These are phyloP conservation scores for Polymixis flavicincta DNA, from an alignment of 2,888 invertebrate species.

Conservation along the genomic window DNA sequence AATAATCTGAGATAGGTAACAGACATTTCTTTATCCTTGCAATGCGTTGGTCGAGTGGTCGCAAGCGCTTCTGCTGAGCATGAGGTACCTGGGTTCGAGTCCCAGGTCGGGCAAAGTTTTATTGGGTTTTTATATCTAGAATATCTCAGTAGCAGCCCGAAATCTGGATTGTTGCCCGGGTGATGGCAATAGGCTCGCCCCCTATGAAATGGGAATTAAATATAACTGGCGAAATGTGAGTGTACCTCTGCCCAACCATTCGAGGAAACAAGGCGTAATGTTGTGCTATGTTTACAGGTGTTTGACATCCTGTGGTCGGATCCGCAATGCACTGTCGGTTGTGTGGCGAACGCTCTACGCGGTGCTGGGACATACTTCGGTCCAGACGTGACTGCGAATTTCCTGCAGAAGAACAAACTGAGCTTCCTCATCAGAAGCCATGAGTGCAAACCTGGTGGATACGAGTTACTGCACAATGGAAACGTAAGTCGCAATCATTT, in stretches of 20 bases:
- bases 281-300: constrained; percentile 90
- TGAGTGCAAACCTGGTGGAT: constrained; percentile 98
- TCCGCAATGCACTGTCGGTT: constrained; percentile 95
- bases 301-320: constrained; percentile 98
- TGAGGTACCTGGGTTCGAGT: too few relatives aligned
- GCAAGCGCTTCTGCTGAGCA: too few relatives aligned
- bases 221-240: too few relatives aligned
- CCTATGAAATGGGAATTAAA: too few relatives aligned
- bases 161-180: too few relatives aligned
- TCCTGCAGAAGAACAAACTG: constrained; percentile 94
- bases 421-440: constrained; percentile 96
- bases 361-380: constrained; percentile 98
- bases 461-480: constrained; percentile 96
- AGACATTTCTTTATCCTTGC: background rate
- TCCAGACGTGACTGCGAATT: constrained; percentile 95
- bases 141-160: too few relatives aligned
- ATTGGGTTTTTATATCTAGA: too few relatives aligned
- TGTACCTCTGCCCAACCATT: too few relatives aligned
- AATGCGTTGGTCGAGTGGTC: background rate
- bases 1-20: too few relatives aligned
- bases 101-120: too few relatives aligned
- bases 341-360: constrained; percentile 95
- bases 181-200: too few relatives aligned
- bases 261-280: too few relatives aligned
- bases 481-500: constrained; percentile 90